These are phyloP conservation scores for Arenaria interpres DNA, from an alignment of 2,113 vertebrate genomes.

Conservation along the genomic window DNA sequence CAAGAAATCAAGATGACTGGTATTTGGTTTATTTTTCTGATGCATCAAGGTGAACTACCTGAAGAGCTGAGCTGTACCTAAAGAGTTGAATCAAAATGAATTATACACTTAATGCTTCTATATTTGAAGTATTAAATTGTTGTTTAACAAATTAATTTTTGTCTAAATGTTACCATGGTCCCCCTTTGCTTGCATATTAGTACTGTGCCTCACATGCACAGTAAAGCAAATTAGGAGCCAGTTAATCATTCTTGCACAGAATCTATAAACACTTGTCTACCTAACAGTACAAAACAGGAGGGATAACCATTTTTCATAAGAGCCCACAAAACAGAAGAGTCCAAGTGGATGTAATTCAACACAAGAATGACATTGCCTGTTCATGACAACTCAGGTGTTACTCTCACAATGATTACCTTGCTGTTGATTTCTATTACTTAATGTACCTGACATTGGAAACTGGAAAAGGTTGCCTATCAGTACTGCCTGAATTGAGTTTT, in stretches of 20 bases:
- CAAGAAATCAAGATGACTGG: background rate
- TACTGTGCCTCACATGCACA: background rate
- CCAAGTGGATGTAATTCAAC: background rate
- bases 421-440: background rate
- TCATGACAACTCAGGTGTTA: background rate
- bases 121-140: background rate
- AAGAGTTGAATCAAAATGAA: background rate
- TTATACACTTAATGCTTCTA: background rate
- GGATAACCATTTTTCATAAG: background rate
- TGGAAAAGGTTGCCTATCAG: background rate
- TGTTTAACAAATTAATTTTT: conserved; percentile 2
- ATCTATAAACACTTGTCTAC: background rate
- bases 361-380: background rate
- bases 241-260: background rate
- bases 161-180: background rate
- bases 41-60: background rate
- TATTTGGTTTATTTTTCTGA: background rate
- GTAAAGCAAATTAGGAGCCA: background rate
- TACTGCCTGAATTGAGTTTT: background rate
- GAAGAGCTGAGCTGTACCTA: background rate
- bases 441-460: background rate
- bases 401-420: background rate
- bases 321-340: background rate
- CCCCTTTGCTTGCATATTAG: background rate
- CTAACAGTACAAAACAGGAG: background rate